Base-by-base conservation (phyloP, 1,140 invertebrate genomes). In the Drosophila nasuta region DNA sequence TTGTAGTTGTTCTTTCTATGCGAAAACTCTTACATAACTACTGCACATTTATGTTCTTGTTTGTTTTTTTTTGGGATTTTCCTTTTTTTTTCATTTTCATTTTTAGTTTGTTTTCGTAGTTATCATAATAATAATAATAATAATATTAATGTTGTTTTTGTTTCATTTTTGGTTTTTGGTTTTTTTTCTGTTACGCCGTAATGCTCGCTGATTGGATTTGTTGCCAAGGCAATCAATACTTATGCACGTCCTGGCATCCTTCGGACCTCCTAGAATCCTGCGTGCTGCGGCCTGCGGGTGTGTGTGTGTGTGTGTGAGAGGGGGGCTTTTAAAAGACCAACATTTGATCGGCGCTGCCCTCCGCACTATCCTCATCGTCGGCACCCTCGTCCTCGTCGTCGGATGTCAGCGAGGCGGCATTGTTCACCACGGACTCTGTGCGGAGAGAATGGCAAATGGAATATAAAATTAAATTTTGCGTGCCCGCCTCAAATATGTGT, bases 281-380 rank as follows among this genome's bases (percentile, higher is more conserved):
- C 25, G 49, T 51, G 11, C 41, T 43, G 49, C 49, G 25, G 4
- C 20, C 6, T 49, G 30, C 13, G 30, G 3, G 25, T 35, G 38
- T 25, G 20, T 35, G 38, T 25, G 20, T 25, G 20, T 25, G 20
- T 25, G 20, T 25, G 20, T 25, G 20, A 0, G 20, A 25, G 20
- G 20, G 20, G 20, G 30, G n/a, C 46, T 51, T 91, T 94, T 96
- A 97, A 92, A 96, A 96, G 91, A 96, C 96, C 75, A 96, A 92
- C 35, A 96, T 95, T 93, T 96, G 95, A 93, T 96, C 96, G 65
- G 96, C 96, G 59, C 96, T 96, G 30, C 96, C 96, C 91, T 96
- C 96, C 66, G 96, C 93, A 75, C 95, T 95, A 77, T 96, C 94
- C 66, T 95, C 94, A 28, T 94, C 94, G 75, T 95, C 95, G 77